phyloP scores from a whole-genome alignment of 2,888 invertebrate genomes.

The Acanthosepion lycidas region DNA sequence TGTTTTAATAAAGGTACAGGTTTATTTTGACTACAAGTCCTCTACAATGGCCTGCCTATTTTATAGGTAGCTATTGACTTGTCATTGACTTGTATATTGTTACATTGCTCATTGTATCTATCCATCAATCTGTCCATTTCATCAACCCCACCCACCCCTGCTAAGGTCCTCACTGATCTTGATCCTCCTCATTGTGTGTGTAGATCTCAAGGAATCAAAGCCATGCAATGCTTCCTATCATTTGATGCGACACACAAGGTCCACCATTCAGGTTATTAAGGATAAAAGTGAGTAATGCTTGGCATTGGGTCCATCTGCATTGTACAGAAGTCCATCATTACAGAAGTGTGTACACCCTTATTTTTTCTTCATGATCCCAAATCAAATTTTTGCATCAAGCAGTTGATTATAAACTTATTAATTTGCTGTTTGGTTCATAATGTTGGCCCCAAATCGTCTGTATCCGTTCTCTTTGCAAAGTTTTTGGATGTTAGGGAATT shows the following conservation, averaged over 20 bases:
- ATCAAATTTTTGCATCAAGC: background rate
- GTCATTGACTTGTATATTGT: background rate
- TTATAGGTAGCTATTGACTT: background rate
- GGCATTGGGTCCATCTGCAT: conserved; percentile 39
- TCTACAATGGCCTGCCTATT: background rate
- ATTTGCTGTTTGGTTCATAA: background rate
- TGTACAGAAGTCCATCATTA: conserved; percentile 46
- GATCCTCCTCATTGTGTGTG: conserved; percentile 45
- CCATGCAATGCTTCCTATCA: conserved; percentile 49
- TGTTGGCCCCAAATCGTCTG: background rate
- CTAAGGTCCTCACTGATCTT: conserved; percentile 40
- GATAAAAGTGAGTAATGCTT: conserved; percentile 49
- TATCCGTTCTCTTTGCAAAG: background rate
- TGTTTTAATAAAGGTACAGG: background rate
- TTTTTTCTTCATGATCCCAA: background rate
- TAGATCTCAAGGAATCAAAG: conserved; percentile 48
- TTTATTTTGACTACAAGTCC: background rate
- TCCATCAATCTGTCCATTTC: background rate
- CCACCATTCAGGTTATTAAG: conserved; percentile 47
- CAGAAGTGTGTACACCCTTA: background rate
- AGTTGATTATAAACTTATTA: background rate
- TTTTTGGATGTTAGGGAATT: background rate
- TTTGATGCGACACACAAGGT: conserved; percentile 49
- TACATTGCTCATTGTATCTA: background rate
- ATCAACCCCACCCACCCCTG: background rate